Percentiles rank a stretch among this genome's conserved stretches.
Conservation (phyloP, 92 coral and sea anemone species). For the Bergia puertoricense region DNA sequence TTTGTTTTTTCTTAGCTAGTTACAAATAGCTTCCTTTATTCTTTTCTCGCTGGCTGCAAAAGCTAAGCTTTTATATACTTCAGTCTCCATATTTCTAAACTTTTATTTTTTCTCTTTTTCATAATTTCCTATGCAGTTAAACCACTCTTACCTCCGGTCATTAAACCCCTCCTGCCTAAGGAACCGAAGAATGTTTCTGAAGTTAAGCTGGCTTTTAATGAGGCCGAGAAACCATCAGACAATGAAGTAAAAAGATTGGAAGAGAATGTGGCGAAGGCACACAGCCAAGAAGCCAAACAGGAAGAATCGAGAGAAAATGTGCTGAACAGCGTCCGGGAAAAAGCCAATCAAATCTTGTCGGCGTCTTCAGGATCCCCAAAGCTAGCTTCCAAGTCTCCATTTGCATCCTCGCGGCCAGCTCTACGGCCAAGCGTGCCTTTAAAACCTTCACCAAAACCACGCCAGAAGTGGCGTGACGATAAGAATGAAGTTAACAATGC, state of each 20-base stretch:
- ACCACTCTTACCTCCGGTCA: constrained; percentile 16
- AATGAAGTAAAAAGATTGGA: constrained; percentile 23
- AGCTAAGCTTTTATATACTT: too few species aligned
- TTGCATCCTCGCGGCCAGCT: background rate
- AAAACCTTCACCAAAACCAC: constrained; percentile 31
- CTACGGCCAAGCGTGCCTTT: constrained; percentile 20
- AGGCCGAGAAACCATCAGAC: background rate
- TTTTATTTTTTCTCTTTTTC: background rate
- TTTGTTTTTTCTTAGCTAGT: too few species aligned
- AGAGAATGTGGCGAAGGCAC: constrained; percentile 5
- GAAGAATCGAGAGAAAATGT: constrained; percentile 33
- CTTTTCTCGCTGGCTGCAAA: background rate
- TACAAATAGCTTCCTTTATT: background rate
- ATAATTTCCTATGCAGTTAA: background rate
- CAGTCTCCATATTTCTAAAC: background rate
- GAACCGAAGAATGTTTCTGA: constrained; percentile 14
- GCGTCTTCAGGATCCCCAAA: constrained; percentile 47
- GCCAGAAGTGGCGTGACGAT: constrained; percentile 32
- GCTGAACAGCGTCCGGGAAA: constrained; percentile 30
- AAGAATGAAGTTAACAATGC: constrained; percentile 31
- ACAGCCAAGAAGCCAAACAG: constrained; percentile 6
- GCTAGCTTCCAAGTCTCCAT: constrained; percentile 23
- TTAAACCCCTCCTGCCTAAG: constrained; percentile 17
- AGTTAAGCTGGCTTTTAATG: background rate
- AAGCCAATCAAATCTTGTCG: constrained; percentile 41